Percentiles rank a stretch among this genome's conserved stretches.
Conservation (phyloP, 1,140 invertebrate genomes). For the Drosophila serrata region DNA sequence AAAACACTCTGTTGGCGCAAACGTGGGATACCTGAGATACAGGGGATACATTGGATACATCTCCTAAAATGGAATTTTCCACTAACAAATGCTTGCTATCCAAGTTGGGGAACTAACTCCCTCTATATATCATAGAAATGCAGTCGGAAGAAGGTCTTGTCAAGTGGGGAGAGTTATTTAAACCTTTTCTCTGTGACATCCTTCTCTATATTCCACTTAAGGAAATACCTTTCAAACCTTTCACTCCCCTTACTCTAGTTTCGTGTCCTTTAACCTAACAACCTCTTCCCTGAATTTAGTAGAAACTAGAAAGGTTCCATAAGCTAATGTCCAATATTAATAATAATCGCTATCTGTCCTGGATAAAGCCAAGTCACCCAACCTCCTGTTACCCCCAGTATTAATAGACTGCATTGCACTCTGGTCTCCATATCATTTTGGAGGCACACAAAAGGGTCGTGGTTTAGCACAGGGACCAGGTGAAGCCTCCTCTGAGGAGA, state of each 20-base stretch:
- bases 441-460: neutral
- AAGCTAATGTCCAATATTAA: neutral
- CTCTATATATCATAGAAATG: neutral
- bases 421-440: neutral
- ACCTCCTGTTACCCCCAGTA: too few species aligned
- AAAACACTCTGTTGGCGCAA: neutral
- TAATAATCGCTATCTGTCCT: neutral
- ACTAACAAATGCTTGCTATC: too few species aligned
- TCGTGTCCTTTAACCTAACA: neutral
- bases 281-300: neutral
- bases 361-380: neutral
- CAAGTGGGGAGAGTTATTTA: neutral
- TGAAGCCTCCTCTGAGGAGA: neutral
- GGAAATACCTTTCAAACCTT: neutral
- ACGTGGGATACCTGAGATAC: conserved; percentile 13
- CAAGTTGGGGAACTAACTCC: too few species aligned
- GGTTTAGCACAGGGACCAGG: neutral
- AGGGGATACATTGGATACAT: neutral
- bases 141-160: neutral
- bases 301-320: neutral
- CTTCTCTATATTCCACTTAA: too few species aligned
- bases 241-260: neutral
- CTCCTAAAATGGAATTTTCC: conserved; percentile 2
- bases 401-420: neutral
- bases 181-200: neutral